Conservation (phyloP, 2,797 vertebrate genomes). For the Myotis myotis region DNA sequence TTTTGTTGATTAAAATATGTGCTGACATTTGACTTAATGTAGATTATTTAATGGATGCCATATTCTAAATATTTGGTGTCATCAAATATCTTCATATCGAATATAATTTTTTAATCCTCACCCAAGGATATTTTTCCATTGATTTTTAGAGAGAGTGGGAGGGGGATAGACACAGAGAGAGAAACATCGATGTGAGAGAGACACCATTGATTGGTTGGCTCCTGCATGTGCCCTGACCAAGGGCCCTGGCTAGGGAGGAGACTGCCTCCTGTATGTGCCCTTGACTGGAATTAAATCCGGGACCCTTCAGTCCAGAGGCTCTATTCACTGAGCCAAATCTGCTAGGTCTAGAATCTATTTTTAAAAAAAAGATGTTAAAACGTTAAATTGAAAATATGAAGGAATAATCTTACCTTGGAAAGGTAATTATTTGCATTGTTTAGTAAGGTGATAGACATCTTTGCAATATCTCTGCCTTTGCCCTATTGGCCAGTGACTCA, state of each 20-base stretch:
- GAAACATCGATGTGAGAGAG: no score
- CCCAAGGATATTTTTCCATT: no score
- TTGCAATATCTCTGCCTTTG: background rate
- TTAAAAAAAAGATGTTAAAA: background rate
- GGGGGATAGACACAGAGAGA: no score
- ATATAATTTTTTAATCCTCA: background rate
- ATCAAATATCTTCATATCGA: background rate
- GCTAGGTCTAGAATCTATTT: background rate
- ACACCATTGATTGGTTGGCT: no score
- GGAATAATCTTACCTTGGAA: constrained; percentile 7
- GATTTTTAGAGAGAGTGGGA: no score
- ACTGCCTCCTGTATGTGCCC: no score
- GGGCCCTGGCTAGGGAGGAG: no score
- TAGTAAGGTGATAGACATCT: background rate
- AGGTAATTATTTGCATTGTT: constrained; percentile 2
- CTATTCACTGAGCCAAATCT: no score
- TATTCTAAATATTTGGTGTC: constrained; percentile 38
- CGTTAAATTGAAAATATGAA: constrained; percentile 50
- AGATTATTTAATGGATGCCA: constrained; percentile 3
- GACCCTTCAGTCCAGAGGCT: no score
- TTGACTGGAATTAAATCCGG: no score
- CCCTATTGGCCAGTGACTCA: background rate
- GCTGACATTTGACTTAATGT: background rate
- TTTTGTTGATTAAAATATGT: background rate
- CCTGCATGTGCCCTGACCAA: no score